phyloP scores from a whole-genome alignment of 2,888 invertebrate genomes.

The Lasioglossum figueresi region DNA sequence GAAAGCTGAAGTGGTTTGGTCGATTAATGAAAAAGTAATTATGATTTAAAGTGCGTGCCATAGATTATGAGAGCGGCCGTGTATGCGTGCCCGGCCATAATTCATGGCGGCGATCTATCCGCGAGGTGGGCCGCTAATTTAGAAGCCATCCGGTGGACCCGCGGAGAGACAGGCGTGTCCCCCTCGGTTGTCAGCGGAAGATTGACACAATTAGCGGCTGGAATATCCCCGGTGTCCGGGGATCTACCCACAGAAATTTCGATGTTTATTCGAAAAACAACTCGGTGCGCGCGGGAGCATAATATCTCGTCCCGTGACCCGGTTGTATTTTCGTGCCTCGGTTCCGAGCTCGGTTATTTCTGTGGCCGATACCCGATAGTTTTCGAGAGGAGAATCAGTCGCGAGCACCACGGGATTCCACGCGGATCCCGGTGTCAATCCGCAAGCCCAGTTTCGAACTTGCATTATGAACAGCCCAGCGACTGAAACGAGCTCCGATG shows the following conservation, averaged over 20 bases:
- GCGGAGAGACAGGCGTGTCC: slow-evolving; percentile 1
- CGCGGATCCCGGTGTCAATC: background rate
- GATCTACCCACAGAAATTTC: background rate
- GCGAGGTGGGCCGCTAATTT: slow-evolving; percentile 1
- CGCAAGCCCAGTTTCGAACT: slow-evolving; percentile 4
- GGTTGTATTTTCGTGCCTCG: background rate
- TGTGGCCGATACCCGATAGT: background rate
- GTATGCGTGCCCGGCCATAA: background rate
- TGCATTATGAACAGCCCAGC: slow-evolving; percentile 8
- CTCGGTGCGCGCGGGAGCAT: background rate
- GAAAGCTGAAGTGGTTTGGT: background rate
- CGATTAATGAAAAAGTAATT: background rate
- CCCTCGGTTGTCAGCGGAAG: slow-evolving; percentile 4
- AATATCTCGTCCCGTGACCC: background rate
- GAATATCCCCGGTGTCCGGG: background rate
- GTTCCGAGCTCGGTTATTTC: background rate
- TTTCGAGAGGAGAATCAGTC: background rate
- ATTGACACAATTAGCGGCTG: slow-evolving; percentile 13
- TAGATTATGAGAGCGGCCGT: background rate
- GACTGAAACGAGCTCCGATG: background rate
- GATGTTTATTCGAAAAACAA: slow-evolving; percentile 12
- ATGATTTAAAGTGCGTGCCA: background rate
- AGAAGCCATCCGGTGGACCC: background rate
- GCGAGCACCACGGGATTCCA: background rate
- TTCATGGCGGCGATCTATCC: slow-evolving; percentile 3